phyloP scores from a whole-genome alignment of 2,888 invertebrate genomes.

The Sympetrum striolatum region DNA sequence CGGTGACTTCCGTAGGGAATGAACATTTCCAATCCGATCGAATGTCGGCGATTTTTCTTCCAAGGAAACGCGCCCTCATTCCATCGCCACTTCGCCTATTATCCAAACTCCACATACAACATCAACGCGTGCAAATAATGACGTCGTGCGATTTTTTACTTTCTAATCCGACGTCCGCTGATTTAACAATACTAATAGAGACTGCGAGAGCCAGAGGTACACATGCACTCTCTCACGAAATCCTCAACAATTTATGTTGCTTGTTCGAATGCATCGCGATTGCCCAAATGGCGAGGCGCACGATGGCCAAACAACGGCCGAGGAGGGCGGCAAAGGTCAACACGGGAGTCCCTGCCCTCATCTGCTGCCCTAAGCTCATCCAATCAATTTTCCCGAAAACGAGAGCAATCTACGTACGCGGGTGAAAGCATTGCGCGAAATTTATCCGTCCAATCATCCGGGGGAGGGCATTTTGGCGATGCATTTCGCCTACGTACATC shows the following conservation, averaged over 20 bases:
- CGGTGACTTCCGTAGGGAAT: too few relatives aligned
- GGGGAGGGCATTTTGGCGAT: background rate
- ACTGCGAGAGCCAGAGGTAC: background rate
- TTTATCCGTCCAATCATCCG: slow-evolving; percentile 32
- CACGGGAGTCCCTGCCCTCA: slow-evolving; percentile 18
- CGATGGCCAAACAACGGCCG: slow-evolving; percentile 17
- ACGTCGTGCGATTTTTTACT: background rate
- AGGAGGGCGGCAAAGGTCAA: slow-evolving; percentile 19
- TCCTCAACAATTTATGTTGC: slow-evolving; percentile 40
- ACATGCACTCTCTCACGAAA: background rate
- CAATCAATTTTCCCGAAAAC: slow-evolving; percentile 40
- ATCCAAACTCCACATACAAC: background rate
- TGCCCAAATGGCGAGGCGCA: background rate
- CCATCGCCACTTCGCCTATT: background rate
- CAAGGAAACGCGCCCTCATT: background rate
- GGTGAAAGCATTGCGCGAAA: slow-evolving; percentile 27
- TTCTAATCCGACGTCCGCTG: background rate
- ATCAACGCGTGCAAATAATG: background rate
- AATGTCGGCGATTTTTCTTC: too few relatives aligned
- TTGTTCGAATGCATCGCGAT: background rate
- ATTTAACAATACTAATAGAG: background rate
- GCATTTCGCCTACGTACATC: background rate
- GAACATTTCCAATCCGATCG: too few relatives aligned
- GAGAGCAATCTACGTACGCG: slow-evolving; percentile 28
- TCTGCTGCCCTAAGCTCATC: slow-evolving; percentile 27